Conservation (phyloP, 2,113 vertebrate species). For the Aythya baeri region DNA sequence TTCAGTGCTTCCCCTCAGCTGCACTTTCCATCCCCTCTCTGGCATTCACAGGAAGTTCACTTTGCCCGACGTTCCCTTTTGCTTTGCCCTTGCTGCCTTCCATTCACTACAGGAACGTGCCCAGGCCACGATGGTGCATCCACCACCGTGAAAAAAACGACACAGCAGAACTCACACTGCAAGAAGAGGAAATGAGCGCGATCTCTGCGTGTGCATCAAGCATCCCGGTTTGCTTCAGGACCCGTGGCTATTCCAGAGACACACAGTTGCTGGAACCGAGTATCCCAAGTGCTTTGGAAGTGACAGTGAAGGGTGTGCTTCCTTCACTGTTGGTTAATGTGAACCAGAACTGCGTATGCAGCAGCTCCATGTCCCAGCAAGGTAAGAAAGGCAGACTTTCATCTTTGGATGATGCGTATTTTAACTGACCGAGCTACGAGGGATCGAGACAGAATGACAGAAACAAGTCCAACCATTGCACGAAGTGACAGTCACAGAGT, state of each 20-base stretch:
- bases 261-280: not conserved
- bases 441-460: not conserved
- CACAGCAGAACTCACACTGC: not conserved
- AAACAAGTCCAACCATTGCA: not conserved
- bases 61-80: not conserved
- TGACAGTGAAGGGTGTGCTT: not conserved
- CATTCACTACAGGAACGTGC: not conserved
- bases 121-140: not conserved
- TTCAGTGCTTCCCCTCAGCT: not conserved
- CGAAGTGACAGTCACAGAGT: too few species aligned
- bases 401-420: not conserved
- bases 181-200: not conserved
- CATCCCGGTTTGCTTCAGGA: not conserved
- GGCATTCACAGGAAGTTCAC: not conserved
- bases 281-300: not conserved
- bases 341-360: accelerated
- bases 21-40: not conserved
- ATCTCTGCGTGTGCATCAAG: not conserved
- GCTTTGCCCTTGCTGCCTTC: not conserved
- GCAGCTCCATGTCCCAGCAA: not conserved
- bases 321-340: not conserved
- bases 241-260: not conserved
- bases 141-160: not conserved
- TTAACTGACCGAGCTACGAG: not conserved
- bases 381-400: not conserved